Evolutionary conservation across 2,888 invertebrate species (phyloP).

Genomic region (Heteropelma amictum): DNA sequence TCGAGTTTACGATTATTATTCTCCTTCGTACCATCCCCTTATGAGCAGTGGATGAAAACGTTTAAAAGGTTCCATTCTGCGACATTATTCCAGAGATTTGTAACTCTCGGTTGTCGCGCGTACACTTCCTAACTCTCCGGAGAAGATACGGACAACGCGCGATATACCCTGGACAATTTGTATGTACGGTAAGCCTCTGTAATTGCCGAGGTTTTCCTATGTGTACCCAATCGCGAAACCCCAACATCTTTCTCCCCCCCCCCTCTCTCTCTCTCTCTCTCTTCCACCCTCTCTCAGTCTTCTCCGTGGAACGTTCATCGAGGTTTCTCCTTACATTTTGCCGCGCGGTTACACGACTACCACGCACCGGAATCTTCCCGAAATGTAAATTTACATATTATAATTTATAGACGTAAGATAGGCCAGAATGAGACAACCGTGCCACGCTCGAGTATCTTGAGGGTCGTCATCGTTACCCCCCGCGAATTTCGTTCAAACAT

Average conservation of each 20-base stretch:
- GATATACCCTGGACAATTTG: conserved; percentile 61
- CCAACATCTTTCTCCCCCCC: conserved; percentile 9
- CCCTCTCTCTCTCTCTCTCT: neutral
- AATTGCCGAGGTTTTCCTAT: conserved; percentile 67
- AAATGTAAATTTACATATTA: conserved; percentile 68
- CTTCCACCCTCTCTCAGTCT: neutral
- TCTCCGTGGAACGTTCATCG: conserved; percentile 16
- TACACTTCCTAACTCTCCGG: neutral
- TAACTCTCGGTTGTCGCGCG: neutral
- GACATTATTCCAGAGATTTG: conserved; percentile 3
- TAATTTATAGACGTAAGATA: conserved; percentile 71
- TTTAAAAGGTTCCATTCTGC: conserved; percentile 18
- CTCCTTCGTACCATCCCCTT: too few species aligned
- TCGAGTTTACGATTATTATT: too few species aligned
- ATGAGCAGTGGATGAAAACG: too few species aligned
- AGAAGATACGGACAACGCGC: conserved; percentile 19
- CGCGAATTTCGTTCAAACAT: neutral
- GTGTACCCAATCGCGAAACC: conserved; percentile 60
- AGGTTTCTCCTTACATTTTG: conserved; percentile 17
- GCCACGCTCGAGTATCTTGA: conserved; percentile 1
- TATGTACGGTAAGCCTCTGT: conserved; percentile 70
- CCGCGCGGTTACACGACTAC: conserved; percentile 15
- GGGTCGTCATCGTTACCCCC: conserved; percentile 26
- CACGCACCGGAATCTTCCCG: conserved; percentile 15
- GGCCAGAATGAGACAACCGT: conserved; percentile 34